Conservation (phyloP, 1,140 invertebrate species). For the Orchestia grillus region DNA sequence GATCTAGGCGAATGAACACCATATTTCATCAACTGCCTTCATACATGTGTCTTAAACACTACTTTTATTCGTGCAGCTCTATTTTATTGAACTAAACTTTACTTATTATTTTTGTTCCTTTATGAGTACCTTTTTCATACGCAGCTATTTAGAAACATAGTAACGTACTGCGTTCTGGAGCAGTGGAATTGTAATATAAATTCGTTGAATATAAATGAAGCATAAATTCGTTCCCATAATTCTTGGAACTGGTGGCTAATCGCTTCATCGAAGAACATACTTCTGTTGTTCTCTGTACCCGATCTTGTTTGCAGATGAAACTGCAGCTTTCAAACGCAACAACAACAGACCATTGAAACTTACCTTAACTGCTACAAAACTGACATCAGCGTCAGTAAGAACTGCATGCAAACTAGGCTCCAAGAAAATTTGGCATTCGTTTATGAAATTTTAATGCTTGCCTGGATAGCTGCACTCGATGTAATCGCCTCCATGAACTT, state of each 20-base stretch:
- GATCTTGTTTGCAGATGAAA: not conserved
- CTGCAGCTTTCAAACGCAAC: not conserved
- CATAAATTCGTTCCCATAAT: not conserved
- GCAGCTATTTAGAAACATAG: too few relatives aligned
- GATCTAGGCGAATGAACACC: too few relatives aligned
- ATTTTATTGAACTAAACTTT: too few relatives aligned
- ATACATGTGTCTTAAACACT: too few relatives aligned
- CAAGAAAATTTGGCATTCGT: constrained; percentile 7
- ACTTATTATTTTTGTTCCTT: too few relatives aligned
- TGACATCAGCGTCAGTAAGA: not conserved
- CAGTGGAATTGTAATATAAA: not conserved
- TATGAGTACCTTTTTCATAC: not conserved
- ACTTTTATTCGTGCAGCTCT: too few relatives aligned
- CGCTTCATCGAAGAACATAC: not conserved
- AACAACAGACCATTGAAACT: not conserved
- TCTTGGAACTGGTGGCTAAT: not conserved
- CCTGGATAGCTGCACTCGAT: not conserved
- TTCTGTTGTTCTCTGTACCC: not conserved
- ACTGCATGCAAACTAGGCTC: not conserved
- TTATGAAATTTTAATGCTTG: constrained; percentile 3
- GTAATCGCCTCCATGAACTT: constrained; percentile 46
- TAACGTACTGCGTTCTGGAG: not conserved
- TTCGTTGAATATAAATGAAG: not conserved
- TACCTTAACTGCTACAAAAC: not conserved
- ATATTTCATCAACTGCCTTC: too few relatives aligned